These are phyloP conservation scores for Callorhinus ursinus DNA, from an alignment of 2,113 vertebrate genomes.

Conservation along the genomic window DNA sequence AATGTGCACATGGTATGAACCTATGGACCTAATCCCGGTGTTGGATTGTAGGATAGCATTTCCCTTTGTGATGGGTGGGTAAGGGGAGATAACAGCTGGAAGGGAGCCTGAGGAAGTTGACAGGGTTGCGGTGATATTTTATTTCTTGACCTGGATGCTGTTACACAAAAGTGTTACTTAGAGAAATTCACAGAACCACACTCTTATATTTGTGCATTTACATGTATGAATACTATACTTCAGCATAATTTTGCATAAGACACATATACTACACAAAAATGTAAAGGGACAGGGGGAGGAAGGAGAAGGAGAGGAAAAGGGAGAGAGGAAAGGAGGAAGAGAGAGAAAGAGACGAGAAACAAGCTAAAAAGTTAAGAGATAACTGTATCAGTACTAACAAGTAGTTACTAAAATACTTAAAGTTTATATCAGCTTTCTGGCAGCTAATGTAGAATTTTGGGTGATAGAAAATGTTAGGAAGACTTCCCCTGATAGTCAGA, in stretches of 20 bases:
- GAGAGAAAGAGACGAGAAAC: neutral
- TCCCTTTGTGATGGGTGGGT: neutral
- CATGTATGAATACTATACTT: neutral
- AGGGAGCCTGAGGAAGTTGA: neutral
- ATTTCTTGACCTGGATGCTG: neutral
- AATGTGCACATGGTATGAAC: neutral
- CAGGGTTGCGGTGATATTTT: neutral
- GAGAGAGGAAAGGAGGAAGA: neutral
- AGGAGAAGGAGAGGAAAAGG: neutral
- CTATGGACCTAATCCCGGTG: neutral
- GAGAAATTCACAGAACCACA: neutral
- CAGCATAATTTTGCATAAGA: neutral
- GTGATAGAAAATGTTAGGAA: neutral
- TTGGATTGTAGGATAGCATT: neutral
- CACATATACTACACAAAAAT: neutral
- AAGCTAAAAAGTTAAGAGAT: neutral
- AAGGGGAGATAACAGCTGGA: neutral
- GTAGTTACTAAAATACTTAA: neutral
- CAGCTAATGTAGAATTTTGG: neutral
- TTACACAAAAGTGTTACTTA: neutral
- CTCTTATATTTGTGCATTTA: neutral
- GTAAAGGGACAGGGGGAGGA: neutral
- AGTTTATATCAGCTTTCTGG: neutral
- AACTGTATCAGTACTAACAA: neutral
- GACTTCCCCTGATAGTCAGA: neutral